phyloP scores from a whole-genome alignment of 2,113 vertebrate genomes.

The Apistogramma diplotaenia region DNA sequence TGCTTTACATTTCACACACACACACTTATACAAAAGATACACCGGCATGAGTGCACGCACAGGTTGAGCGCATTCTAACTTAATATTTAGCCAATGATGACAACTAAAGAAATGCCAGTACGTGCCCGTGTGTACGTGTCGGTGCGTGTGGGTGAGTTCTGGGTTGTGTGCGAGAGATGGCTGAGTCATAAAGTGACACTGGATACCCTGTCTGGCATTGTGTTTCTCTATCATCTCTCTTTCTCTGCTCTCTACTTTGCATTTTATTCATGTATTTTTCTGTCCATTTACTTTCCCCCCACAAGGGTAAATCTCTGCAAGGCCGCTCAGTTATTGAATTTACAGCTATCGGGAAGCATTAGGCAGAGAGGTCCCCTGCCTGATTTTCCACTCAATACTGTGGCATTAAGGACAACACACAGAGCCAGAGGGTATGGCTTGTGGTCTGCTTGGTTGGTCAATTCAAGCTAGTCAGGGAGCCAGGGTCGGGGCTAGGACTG shows the following conservation, averaged over 20 bases:
- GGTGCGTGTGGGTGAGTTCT: not conserved
- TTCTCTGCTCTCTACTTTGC: constrained; percentile 14
- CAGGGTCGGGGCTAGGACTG: constrained; percentile 7
- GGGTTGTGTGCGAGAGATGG: not conserved
- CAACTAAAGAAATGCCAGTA: not conserved
- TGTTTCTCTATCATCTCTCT: constrained; percentile 17
- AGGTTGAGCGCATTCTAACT: not conserved
- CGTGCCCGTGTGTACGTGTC: not conserved
- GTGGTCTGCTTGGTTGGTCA: constrained; percentile 33
- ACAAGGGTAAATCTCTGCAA: constrained; percentile 58
- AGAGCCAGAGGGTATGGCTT: constrained; percentile 30
- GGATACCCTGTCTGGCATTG: not conserved
- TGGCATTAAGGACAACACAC: constrained; percentile 43
- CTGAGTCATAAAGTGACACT: constrained; percentile 16
- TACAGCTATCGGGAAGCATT: constrained; percentile 71
- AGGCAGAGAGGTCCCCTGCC: constrained; percentile 45
- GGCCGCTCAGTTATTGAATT: constrained; percentile 70
- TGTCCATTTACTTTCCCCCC: constrained; percentile 41
- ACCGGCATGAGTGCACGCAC: not conserved
- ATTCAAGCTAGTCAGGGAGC: constrained; percentile 17
- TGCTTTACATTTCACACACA: not conserved
- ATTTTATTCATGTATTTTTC: constrained; percentile 51
- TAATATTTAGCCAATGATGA: not conserved
- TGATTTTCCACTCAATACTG: constrained; percentile 60
- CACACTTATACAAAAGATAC: not conserved